Evolutionary conservation across 2,113 vertebrate genomes (phyloP), one percentile per base, ranked within the genome.

Genomic region (Pelusios castaneus): DNA sequence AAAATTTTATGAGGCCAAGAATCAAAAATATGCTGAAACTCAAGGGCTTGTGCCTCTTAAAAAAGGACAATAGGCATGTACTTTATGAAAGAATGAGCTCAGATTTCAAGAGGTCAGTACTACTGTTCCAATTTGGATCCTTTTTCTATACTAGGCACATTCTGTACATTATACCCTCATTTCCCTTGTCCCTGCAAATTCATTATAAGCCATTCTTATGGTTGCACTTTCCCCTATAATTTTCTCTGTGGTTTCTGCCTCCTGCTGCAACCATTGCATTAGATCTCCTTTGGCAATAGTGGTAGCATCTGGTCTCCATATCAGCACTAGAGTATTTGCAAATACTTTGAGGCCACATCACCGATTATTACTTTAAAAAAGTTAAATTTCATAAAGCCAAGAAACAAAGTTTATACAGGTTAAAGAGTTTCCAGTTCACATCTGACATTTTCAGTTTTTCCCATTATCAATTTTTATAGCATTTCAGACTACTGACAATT

Each of bases 341-440:
- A 93, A 84, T 90, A 89, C 95, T 97, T 91, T 91, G 85, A 96
- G 97, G 96, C 78, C 80, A 82, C 11, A 52, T 67, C 83, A 89
- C 93, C 89, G 85, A 96, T 97, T 94, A 95, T 92, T 70, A 63
- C 89, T 95, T 95, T 38, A 34, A 79, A 95, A 96, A 97, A 97
- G 82, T 96, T 88, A 87, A 97, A 93, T 90, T 79, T 90, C 86
- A 89, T 19, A 4, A 95, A 97, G 86, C 80, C 91, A 97, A 98
- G 96, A 97, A 25, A 95, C 67, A 95, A 89, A 91, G 38, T 67
- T 85, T 89, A 91, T 81, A 84, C 75, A 94, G 91, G 94, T 90
- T 95, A 92, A 93, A 84, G 90, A 96, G 90, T 94, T 96, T 96
- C 91, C 91, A 87, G 80, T 93, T 94, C 63, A 96, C 89, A 89